phyloP scores from a whole-genome alignment of 2,797 vertebrate genomes.

The Bovichtus variegatus region DNA sequence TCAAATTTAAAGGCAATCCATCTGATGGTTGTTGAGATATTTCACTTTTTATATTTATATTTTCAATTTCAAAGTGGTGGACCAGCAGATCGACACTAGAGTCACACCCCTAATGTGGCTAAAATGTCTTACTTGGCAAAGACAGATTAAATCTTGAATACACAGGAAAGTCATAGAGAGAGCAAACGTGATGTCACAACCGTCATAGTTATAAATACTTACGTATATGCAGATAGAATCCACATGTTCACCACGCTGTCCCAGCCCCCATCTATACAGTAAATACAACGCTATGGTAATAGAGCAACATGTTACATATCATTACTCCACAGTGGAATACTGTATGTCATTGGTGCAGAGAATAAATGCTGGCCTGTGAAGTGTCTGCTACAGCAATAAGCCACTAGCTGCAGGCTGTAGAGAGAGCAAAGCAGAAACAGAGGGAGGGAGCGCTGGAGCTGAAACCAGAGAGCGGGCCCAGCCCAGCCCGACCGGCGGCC shows the following conservation, averaged over 20 bases:
- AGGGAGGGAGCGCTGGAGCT: slow-evolving; percentile 52
- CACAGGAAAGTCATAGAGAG: neutral
- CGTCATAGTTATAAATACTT: slow-evolving; percentile 2
- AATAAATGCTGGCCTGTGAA: slow-evolving; percentile 55
- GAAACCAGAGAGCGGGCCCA: slow-evolving; percentile 74
- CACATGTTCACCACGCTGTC: slow-evolving; percentile 13
- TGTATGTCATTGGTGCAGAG: slow-evolving; percentile 39
- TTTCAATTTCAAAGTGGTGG: neutral
- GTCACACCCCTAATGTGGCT: neutral
- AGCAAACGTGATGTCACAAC: neutral
- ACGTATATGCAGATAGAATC: slow-evolving; percentile 1
- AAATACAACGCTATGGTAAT: slow-evolving; percentile 18
- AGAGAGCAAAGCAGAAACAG: slow-evolving; percentile 33
- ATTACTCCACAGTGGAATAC: slow-evolving; percentile 21
- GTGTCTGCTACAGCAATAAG: slow-evolving; percentile 64
- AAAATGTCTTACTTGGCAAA: neutral
- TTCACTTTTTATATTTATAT: too few species aligned
- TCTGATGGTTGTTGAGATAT: neutral
- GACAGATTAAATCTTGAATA: neutral
- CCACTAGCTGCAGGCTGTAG: slow-evolving; percentile 55
- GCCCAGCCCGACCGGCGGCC: slow-evolving; percentile 72
- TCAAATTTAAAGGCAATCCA: neutral
- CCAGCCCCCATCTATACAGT: slow-evolving; percentile 2
- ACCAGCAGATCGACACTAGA: neutral
- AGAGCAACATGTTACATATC: slow-evolving; percentile 38